Conservation (phyloP, 2,797 vertebrate genomes). For the Pristis pectinata region DNA sequence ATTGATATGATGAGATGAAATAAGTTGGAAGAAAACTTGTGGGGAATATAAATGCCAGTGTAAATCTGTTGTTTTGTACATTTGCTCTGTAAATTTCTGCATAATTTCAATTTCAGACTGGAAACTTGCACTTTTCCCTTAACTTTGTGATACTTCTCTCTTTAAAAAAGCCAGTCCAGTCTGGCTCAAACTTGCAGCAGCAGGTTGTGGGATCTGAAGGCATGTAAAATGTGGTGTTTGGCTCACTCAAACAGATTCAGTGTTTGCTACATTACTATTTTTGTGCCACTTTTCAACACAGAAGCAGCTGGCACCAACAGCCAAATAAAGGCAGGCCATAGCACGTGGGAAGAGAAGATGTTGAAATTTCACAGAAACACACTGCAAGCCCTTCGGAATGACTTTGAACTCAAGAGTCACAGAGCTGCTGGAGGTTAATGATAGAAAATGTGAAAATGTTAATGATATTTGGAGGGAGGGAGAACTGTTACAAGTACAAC, state of each 20-base stretch:
- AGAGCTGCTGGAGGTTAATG: background rate
- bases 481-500: background rate
- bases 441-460: background rate
- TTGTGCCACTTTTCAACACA: background rate
- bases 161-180: background rate
- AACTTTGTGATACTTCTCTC: background rate
- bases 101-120: background rate
- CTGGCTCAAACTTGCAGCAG: background rate
- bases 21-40: background rate
- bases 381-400: background rate
- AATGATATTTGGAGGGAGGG: background rate
- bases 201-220: background rate
- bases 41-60: background rate
- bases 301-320: background rate
- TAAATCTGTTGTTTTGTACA: background rate
- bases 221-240: background rate
- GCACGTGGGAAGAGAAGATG: background rate
- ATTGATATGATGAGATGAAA: background rate
- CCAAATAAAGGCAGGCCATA: background rate
- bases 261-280: background rate
- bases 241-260: background rate
- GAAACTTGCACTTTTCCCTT: background rate
- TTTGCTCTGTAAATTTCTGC: background rate
- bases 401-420: background rate
- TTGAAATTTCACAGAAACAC: background rate